Percentiles rank a stretch among this genome's conserved stretches.
phyloP scores from a whole-genome alignment of 2,797 vertebrate species.

The Thaleichthys pacificus region DNA sequence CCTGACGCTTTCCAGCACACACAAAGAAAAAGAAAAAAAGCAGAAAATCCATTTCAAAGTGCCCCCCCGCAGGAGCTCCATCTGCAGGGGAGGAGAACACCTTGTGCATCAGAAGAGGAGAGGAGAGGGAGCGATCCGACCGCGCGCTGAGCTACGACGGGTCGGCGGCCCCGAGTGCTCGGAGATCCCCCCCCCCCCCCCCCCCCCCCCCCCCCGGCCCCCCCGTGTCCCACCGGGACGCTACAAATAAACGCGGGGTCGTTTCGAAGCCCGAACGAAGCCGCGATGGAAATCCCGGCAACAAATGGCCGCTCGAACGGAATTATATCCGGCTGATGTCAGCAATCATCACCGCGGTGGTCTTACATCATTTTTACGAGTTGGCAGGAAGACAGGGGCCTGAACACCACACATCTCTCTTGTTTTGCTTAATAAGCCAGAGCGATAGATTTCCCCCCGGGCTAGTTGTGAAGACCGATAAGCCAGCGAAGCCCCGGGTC shows the following conservation, averaged over 20 bases:
- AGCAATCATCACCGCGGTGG: slow-evolving; percentile 56
- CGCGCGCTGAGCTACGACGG: too few relatives aligned
- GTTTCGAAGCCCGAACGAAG: slow-evolving; percentile 62
- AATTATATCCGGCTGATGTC: slow-evolving; percentile 73
- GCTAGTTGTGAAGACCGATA: slow-evolving; percentile 53
- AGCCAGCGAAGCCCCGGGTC: slow-evolving; percentile 39
- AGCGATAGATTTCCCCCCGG: slow-evolving; percentile 65
- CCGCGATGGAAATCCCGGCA: slow-evolving; percentile 55
- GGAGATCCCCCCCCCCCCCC: too few relatives aligned
- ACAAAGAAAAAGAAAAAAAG: background rate
- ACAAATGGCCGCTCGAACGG: slow-evolving; percentile 65
- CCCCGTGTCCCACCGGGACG: slow-evolving; percentile 32
- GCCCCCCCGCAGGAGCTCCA: slow-evolving; percentile 43
- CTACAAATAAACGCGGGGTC: slow-evolving; percentile 66
- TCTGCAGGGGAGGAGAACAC: slow-evolving; percentile 42
- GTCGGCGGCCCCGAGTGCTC: too few relatives aligned
- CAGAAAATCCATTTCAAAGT: slow-evolving; percentile 37
- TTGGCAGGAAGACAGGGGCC: slow-evolving; percentile 58
- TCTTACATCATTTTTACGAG: slow-evolving; percentile 70
- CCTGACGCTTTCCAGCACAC: background rate
- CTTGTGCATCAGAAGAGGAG: slow-evolving; percentile 51
- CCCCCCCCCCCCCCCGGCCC: too few relatives aligned
- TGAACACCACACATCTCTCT: slow-evolving; percentile 34
- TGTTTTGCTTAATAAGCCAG: slow-evolving; percentile 59
- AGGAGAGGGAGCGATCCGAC: slow-evolving; percentile 2